Percentiles rank a stretch among this genome's conserved stretches.
These are phyloP conservation scores for Dolichopus griseipennis DNA, from an alignment of 2,888 invertebrate genomes.

Conservation along the genomic window DNA sequence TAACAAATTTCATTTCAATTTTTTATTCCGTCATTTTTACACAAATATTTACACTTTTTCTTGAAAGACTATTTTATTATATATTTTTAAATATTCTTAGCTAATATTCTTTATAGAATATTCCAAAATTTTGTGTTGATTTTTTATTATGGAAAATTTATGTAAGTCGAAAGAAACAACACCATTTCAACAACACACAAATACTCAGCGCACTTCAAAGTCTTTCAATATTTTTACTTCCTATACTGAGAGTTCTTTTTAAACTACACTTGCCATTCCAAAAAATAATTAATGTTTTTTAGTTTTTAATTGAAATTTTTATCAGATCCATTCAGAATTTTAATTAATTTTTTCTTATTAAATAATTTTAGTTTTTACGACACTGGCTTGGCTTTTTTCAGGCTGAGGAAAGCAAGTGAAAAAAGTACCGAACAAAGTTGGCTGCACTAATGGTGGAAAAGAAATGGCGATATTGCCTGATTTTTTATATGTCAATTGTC, in stretches of 20 bases:
- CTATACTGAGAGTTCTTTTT: not conserved
- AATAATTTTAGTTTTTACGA: not conserved
- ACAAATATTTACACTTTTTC: not conserved
- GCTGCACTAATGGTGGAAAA: not conserved
- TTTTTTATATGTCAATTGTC: not conserved
- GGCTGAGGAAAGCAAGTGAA: constrained; percentile 3
- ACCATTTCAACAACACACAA: not conserved
- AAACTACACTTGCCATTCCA: not conserved
- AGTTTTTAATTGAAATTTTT: not conserved
- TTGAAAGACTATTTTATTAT: not conserved
- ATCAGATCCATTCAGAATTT: not conserved
- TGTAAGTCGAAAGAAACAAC: constrained; percentile 4
- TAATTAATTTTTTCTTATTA: not conserved
- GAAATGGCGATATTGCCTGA: constrained; percentile 1
- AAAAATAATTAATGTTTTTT: not conserved
- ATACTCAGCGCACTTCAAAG: not conserved
- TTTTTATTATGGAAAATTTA: constrained; percentile 3
- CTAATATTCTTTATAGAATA: not conserved
- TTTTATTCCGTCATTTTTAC: not conserved
- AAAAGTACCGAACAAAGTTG: not conserved
- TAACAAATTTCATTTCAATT: constrained; percentile 4
- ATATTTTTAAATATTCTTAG: not conserved
- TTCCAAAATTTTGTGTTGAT: not conserved
- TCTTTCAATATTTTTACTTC: constrained; percentile 5
- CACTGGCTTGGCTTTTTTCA: constrained; percentile 6